Evolutionary conservation across 2,888 invertebrate genomes (phyloP).

Genomic region (Catocala fraxini): DNA sequence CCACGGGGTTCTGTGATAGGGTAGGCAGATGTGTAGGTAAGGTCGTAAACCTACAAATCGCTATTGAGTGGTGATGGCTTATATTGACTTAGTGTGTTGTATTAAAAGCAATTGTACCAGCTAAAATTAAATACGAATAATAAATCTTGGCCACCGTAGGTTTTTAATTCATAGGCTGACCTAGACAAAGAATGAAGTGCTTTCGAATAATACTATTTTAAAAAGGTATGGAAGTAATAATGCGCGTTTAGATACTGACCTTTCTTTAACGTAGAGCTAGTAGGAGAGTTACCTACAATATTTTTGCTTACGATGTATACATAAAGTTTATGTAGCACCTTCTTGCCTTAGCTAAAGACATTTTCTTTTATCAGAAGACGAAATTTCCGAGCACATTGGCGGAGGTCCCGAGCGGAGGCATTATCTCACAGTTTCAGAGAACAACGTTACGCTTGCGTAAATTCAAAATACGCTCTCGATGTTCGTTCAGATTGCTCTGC

Average conservation of each 20-base stretch:
- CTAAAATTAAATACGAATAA: too few species aligned
- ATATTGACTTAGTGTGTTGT: neutral
- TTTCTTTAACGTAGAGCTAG: too few species aligned
- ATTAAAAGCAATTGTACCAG: too few species aligned
- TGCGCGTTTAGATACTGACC: too few species aligned
- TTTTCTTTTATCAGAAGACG: slow-evolving; percentile 74
- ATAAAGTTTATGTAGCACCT: slow-evolving; percentile 38
- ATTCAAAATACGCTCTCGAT: slow-evolving; percentile 49
- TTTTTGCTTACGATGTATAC: slow-evolving; percentile 17
- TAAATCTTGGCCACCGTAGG: too few species aligned
- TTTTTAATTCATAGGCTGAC: too few species aligned
- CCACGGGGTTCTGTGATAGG: neutral
- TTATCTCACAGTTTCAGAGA: slow-evolving; percentile 71
- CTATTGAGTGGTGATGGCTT: neutral
- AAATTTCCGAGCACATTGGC: slow-evolving; percentile 72
- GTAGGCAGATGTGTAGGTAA: neutral
- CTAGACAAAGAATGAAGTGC: too few species aligned
- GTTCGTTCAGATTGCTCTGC: slow-evolving; percentile 28
- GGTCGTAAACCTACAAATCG: neutral
- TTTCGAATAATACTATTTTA: too few species aligned
- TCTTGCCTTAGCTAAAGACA: slow-evolving; percentile 60
- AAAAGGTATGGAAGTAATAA: too few species aligned
- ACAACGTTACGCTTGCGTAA: slow-evolving; percentile 60
- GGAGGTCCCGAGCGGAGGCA: slow-evolving; percentile 62
- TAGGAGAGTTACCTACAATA: too few species aligned